These are phyloP conservation scores for Oryzias sinensis DNA, from an alignment of 2,797 vertebrate genomes.

Conservation along the genomic window DNA sequence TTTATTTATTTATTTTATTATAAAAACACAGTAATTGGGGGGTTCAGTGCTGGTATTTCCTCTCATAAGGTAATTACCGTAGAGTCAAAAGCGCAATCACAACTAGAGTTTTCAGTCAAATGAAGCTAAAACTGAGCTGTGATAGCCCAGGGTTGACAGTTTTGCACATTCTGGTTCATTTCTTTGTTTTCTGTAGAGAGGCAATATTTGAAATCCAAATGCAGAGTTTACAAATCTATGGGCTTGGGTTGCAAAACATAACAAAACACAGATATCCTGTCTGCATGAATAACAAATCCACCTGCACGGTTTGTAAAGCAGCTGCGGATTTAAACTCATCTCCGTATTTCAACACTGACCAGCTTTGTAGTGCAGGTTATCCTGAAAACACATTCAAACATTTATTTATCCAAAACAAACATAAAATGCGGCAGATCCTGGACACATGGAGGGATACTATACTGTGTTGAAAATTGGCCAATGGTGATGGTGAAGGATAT, in stretches of 20 bases:
- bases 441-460: no score
- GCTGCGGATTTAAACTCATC: neutral
- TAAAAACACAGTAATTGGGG: no score
- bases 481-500: no score
- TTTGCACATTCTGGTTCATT: neutral
- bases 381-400: neutral
- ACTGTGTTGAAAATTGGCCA: no score
- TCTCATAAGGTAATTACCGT: no score
- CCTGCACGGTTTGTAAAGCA: neutral
- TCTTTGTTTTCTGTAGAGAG: neutral
- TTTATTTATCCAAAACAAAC: neutral
- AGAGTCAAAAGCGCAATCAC: no score
- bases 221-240: constrained; percentile 1
- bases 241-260: constrained; percentile 5
- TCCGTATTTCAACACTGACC: neutral
- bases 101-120: no score
- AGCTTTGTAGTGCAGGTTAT: neutral
- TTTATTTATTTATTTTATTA: no score
- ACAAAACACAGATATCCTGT: neutral
- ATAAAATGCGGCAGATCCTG: no score
- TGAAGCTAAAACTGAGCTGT: neutral
- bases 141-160: neutral
- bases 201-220: neutral
- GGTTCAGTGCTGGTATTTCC: no score
- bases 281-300: constrained; percentile 3